Conservation (phyloP, 1,140 invertebrate genomes). For the Drosophila nebulosa region DNA sequence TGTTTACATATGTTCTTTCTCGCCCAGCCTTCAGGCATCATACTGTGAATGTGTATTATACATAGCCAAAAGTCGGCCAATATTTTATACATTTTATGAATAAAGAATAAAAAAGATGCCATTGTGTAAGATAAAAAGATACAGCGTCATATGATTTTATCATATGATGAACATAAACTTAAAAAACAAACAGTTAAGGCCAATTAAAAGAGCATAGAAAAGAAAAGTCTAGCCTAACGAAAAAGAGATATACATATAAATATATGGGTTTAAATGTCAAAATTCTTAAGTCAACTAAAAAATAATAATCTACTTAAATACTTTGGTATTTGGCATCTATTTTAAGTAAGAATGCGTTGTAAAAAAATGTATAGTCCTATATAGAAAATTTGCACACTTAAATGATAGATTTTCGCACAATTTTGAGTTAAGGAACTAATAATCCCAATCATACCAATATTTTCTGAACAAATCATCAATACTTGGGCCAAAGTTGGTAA, state of each 20-base stretch:
- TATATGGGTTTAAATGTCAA: neutral
- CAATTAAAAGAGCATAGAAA: neutral
- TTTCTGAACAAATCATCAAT: too few relatives aligned
- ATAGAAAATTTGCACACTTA: too few relatives aligned
- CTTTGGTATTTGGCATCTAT: too few relatives aligned
- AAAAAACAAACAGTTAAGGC: neutral
- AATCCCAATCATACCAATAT: too few relatives aligned
- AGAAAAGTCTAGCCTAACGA: neutral
- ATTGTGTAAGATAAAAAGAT: constrained; percentile 62
- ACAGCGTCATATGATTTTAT: constrained; percentile 49
- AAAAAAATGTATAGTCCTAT: too few relatives aligned
- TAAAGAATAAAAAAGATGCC: constrained; percentile 18
- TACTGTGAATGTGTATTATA: constrained; percentile 36
- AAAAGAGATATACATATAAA: neutral
- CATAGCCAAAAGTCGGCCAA: constrained; percentile 43
- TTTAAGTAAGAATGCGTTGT: too few relatives aligned
- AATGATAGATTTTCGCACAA: too few relatives aligned
- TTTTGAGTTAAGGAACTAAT: too few relatives aligned
- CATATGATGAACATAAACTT: constrained; percentile 7
- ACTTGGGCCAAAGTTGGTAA: too few relatives aligned
- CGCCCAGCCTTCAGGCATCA: constrained; percentile 54
- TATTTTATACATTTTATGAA: constrained; percentile 62
- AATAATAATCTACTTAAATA: neutral
- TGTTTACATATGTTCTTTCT: constrained; percentile 53
- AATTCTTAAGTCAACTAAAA: neutral